Evolutionary conservation across 2,888 invertebrate genomes (phyloP).

Genomic region (Philaethria dido): DNA sequence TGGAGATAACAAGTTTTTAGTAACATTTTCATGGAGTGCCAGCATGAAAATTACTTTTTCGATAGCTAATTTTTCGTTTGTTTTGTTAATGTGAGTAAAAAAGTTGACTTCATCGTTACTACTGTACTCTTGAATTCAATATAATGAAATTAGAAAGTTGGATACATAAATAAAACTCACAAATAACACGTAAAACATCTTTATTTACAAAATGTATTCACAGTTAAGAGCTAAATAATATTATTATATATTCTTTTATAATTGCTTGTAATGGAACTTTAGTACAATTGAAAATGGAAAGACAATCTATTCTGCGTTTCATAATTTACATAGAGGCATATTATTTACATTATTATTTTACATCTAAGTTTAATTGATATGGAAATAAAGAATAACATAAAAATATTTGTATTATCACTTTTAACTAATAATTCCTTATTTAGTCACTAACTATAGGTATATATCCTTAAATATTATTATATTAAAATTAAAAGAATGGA

Average conservation of each 20-base stretch:
- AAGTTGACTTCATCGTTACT: no score
- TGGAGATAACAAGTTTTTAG: conserved; percentile 25
- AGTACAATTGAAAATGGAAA: conserved; percentile 35
- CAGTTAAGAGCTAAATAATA: conserved; percentile 35
- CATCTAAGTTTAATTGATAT: background rate
- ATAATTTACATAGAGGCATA: conserved; percentile 33
- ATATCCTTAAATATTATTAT: background rate
- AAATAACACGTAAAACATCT: conserved; percentile 75
- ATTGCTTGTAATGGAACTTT: conserved; percentile 36
- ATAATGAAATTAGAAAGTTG: no score
- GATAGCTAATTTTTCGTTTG: background rate
- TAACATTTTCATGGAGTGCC: conserved; percentile 15
- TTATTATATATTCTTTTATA: conserved; percentile 25
- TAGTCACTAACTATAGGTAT: background rate
- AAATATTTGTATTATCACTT: background rate
- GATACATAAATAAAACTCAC: conserved; percentile 50
- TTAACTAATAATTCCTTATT: background rate
- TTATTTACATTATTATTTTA: conserved; percentile 34
- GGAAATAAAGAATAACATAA: background rate
- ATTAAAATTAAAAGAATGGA: no score
- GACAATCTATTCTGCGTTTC: conserved; percentile 28
- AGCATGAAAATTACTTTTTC: background rate
- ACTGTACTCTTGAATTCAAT: no score
- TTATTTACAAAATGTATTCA: conserved; percentile 72
- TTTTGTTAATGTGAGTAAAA: no score